A percentile compares a stretch with the other conserved stretches of the same genome.
These are phyloP conservation scores for Heliconius eleuchia DNA, from an alignment of 1,140 invertebrate genomes.

Conservation along the genomic window DNA sequence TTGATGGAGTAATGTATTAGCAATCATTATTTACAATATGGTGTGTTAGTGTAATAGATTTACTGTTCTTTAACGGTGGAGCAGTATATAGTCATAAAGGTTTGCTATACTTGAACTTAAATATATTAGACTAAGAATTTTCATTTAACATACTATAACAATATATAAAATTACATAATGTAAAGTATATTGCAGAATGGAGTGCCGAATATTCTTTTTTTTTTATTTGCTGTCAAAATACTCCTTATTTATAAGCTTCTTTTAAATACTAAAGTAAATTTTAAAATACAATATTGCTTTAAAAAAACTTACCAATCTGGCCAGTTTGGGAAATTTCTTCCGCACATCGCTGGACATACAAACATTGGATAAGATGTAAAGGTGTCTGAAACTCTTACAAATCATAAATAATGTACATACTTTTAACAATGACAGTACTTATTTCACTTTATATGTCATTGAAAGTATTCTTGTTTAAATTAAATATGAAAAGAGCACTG, in stretches of 20 bases:
- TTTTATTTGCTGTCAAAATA: too few relatives aligned
- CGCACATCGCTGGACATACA: slow-evolving; percentile 88
- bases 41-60: not conserved
- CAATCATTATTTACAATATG: not conserved
- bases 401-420: slow-evolving; percentile 28
- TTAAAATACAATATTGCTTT: not conserved
- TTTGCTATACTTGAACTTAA: not conserved
- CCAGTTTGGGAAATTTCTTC: slow-evolving; percentile 91
- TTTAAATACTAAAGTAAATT: not conserved
- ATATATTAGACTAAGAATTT: not conserved
- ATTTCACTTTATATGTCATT: not conserved
- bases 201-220: too few relatives aligned
- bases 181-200: too few relatives aligned
- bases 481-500: not conserved
- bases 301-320: slow-evolving; percentile 87
- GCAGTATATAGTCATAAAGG: too few relatives aligned
- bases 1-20: not conserved
- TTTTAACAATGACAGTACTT: not conserved
- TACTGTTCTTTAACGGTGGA: not conserved
- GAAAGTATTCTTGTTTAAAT: not conserved
- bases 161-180: too few relatives aligned
- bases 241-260: not conserved
- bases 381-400: slow-evolving; percentile 68
- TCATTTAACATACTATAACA: too few relatives aligned
- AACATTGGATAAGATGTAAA: slow-evolving; percentile 65